These are phyloP conservation scores for Xenopus tropicalis DNA, from an alignment of 2,113 vertebrate species.

Conservation along the genomic window DNA sequence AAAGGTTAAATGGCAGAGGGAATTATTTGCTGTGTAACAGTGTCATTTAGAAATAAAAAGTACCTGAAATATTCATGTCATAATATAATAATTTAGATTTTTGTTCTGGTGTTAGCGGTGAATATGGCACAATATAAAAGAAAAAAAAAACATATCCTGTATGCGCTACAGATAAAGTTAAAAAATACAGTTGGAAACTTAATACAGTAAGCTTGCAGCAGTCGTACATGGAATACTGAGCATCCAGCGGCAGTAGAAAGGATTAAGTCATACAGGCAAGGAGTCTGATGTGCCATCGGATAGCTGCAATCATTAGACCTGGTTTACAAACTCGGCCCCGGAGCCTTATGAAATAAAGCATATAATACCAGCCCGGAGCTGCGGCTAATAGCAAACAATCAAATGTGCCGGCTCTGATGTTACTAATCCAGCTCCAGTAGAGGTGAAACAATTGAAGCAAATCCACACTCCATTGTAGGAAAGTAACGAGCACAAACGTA, in stretches of 20 bases:
- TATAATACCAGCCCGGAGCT: constrained; percentile 54
- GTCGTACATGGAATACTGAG: constrained; percentile 42
- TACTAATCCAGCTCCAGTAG: constrained; percentile 58
- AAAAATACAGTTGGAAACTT: neutral
- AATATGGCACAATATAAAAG: no score
- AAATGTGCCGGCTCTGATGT: constrained; percentile 60
- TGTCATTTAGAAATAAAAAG: no score
- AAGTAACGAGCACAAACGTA: constrained; percentile 49
- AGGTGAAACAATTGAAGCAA: constrained; percentile 54
- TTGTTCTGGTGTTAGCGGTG: no score
- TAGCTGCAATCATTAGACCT: constrained; percentile 60
- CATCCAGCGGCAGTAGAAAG: constrained; percentile 45
- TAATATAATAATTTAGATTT: no score
- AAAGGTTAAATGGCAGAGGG: no score
- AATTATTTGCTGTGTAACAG: no score
- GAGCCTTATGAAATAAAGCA: constrained; percentile 58
- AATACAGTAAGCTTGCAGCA: neutral
- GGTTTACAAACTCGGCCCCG: constrained; percentile 56
- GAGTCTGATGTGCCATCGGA: constrained; percentile 53
- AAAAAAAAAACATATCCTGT: no score
- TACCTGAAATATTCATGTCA: no score
- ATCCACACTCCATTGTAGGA: constrained; percentile 49
- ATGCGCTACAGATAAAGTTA: no score
- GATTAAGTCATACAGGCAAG: constrained; percentile 45
- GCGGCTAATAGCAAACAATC: constrained; percentile 61